Evolutionary conservation across 2,113 vertebrate genomes (phyloP).

Genomic region (Gallinago media): DNA sequence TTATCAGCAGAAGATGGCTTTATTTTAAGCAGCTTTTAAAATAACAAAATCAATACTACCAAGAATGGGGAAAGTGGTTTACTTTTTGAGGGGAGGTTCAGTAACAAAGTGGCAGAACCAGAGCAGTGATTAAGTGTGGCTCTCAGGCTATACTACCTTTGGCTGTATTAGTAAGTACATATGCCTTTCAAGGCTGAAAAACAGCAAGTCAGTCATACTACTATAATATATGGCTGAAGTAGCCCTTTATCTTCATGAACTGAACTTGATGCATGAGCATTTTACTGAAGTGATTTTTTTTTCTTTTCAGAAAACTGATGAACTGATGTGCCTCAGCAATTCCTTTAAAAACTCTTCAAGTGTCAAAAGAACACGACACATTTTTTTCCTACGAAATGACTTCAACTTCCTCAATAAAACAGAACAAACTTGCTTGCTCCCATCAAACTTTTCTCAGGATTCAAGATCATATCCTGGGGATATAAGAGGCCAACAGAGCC

Average conservation of each 20-base stretch:
- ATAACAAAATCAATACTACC: slow-evolving; percentile 54
- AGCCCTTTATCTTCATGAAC: background rate
- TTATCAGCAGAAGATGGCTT: slow-evolving; percentile 36
- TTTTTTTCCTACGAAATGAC: background rate
- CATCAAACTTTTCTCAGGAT: background rate
- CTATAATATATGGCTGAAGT: background rate
- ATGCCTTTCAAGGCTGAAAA: background rate
- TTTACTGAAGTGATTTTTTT: background rate
- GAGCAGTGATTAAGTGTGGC: background rate
- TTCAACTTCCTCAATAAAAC: background rate
- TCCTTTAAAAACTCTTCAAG: background rate
- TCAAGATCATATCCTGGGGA: background rate
- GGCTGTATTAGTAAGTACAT: background rate
- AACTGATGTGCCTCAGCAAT: background rate
- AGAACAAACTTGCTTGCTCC: background rate
- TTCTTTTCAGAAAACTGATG: background rate
- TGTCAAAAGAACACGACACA: background rate
- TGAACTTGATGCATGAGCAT: background rate
- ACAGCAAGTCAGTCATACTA: background rate
- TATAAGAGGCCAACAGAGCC: background rate
- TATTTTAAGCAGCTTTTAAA: slow-evolving; percentile 62
- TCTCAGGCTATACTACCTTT: background rate
- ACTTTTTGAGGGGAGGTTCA: background rate
- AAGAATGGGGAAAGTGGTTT: slow-evolving; percentile 9
- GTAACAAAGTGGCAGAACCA: background rate